phyloP scores from a whole-genome alignment of 2,888 invertebrate genomes.

The Leptopterna dolabrata region DNA sequence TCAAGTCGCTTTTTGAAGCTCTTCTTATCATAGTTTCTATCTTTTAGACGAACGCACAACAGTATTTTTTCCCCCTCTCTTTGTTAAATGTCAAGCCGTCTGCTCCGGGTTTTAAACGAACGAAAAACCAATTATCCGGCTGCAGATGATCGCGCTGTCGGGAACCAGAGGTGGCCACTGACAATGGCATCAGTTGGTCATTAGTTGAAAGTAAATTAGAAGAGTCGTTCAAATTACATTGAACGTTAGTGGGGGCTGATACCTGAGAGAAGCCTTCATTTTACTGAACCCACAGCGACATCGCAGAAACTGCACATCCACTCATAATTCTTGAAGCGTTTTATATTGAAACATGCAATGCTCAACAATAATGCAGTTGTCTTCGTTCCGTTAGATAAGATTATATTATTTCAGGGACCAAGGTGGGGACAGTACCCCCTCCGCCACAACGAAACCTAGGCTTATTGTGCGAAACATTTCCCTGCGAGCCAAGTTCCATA shows the following conservation, averaged over 20 bases:
- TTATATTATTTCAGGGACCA: too few relatives aligned
- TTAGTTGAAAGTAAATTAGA: neutral
- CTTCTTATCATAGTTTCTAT: neutral
- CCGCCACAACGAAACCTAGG: too few relatives aligned
- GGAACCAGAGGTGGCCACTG: neutral
- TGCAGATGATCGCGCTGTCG: neutral
- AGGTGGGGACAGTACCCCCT: too few relatives aligned
- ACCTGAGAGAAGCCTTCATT: neutral
- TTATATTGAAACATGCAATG: too few relatives aligned
- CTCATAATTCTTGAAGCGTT: too few relatives aligned
- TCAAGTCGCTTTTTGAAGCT: too few relatives aligned
- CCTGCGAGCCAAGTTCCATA: too few relatives aligned
- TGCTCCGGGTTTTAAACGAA: neutral
- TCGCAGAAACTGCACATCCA: too few relatives aligned
- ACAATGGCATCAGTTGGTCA: slow-evolving; percentile 3
- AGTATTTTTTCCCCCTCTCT: neutral
- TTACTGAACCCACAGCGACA: neutral
- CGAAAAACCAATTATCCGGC: slow-evolving; percentile 1
- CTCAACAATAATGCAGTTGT: too few relatives aligned
- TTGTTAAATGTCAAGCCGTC: neutral
- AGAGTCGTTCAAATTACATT: slow-evolving; percentile 3
- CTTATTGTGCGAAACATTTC: too few relatives aligned
- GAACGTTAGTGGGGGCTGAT: neutral
- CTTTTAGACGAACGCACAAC: neutral
- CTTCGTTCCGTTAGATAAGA: too few relatives aligned